phyloP scores from a whole-genome alignment of 2,888 invertebrate species.

The Patella depressa region DNA sequence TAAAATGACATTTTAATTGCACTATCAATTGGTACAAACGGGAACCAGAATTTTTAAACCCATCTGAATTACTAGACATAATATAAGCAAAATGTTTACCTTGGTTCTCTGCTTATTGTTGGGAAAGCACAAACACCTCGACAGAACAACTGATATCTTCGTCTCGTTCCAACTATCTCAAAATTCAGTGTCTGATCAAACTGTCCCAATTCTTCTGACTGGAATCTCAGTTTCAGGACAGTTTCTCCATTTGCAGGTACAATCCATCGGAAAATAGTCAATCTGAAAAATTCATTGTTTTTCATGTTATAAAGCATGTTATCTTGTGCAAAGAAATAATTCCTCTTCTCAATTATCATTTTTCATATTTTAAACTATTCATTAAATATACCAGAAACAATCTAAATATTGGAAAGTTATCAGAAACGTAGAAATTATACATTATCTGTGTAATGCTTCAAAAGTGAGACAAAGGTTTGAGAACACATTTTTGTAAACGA shows the following conservation, averaged over 20 bases:
- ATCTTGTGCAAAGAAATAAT: too few relatives aligned
- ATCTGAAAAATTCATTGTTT: constrained; percentile 43
- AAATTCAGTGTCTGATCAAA: constrained; percentile 72
- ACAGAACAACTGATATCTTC: constrained; percentile 70
- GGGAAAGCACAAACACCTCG: constrained; percentile 72
- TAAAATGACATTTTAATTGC: background rate
- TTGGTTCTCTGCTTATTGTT: constrained; percentile 71
- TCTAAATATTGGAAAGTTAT: too few relatives aligned
- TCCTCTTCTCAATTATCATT: too few relatives aligned
- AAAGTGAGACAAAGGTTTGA: too few relatives aligned
- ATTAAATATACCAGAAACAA: too few relatives aligned
- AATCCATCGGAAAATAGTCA: constrained; percentile 69
- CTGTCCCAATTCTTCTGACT: constrained; percentile 70
- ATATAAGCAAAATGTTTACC: constrained; percentile 44
- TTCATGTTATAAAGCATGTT: too few relatives aligned
- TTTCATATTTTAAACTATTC: too few relatives aligned
- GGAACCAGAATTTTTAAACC: background rate
- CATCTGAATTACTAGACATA: background rate
- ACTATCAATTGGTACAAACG: background rate
- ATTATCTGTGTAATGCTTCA: too few relatives aligned
- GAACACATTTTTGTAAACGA: too few relatives aligned
- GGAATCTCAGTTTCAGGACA: constrained; percentile 66
- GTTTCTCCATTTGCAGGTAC: constrained; percentile 69
- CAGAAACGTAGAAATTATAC: too few relatives aligned
- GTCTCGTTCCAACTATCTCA: constrained; percentile 70